Evolutionary conservation across 2,113 vertebrate species (phyloP), one percentile per base, ranked within the genome.

Genomic region (Microtus oregoni): DNA sequence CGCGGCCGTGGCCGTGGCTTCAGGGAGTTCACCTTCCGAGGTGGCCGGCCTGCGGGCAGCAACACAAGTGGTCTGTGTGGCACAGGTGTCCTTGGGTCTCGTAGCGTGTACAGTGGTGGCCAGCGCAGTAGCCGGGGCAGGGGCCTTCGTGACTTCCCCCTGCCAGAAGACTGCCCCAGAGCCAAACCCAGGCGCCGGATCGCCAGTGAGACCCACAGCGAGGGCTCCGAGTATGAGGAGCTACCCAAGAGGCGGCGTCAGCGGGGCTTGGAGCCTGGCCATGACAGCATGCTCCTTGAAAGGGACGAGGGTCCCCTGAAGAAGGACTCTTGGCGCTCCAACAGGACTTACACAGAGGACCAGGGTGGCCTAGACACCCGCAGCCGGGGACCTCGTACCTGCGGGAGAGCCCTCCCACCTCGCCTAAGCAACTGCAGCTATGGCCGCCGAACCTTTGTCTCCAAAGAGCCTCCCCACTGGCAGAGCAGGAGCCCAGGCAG

Each of bases 151-250:
- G 99, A 99, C 15, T 98, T 99, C 28, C 98, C 98, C 38, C 99
- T 98, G 82, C 96, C 98, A 0, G 99, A 99, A 28, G 99, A 99
- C 28, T 98, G 99, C 90, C 98, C 99, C 75, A 97, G 99, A 30
- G 99, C 99, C 67, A 99, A 99, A 91, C 99, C 99, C 0, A 98
- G 99, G 22, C 98, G 99, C 14, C 97, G 99, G 5, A 99, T 99
- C 0, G 99, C 99, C 9, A 99, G 99, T 0, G 99, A 99, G 98
- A 99, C 99, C 0, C 99, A 99, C 93, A 99, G 99, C 0, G 99
- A 99, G 96, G 98, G 99, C n/a, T 99, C 99, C 0, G 99, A 99
- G 79, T 99, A 99, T 0, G 99, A 99, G 95, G 99, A 99, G 88
- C 99, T 99, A 19, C 99, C 99, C 26, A 99, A 99, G 96, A 99